Conservation (phyloP, 2,113 vertebrate genomes). For the Montifringilla adamsi region DNA sequence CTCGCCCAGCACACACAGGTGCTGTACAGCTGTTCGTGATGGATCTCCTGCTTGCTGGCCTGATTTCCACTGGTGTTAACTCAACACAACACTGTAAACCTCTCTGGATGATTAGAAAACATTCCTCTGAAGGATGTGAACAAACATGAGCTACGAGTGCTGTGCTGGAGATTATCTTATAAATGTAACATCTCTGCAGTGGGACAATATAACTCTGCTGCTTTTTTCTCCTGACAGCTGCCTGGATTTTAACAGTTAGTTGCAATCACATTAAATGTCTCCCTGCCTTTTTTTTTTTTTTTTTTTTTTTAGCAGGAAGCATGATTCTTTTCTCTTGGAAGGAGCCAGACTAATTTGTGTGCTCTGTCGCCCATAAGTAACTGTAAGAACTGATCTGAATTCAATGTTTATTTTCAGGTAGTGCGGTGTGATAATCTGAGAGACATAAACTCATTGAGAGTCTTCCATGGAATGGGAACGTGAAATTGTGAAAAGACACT, state of each 20-base stretch:
- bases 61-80: not conserved
- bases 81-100: not conserved
- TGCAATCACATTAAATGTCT: not conserved
- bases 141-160: not conserved
- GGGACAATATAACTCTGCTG: not conserved
- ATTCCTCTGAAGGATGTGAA: conserved; percentile 6
- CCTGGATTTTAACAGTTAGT: not conserved
- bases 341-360: not conserved
- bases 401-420: not conserved
- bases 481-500: not conserved
- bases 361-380: not conserved
- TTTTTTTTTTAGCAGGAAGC: not conserved
- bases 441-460: not conserved
- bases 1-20: not conserved
- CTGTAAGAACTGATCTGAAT: not conserved
- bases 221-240: not conserved
- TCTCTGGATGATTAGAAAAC: not conserved
- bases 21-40: not conserved
- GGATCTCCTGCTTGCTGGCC: conserved; percentile 16
- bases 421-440: not conserved
- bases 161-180: not conserved
- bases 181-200: not conserved
- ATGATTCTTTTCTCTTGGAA: not conserved
- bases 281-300: not conserved
- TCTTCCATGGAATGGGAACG: not conserved